phyloP scores from a whole-genome alignment of 2,888 invertebrate genomes.

The Lithodes maja region DNA sequence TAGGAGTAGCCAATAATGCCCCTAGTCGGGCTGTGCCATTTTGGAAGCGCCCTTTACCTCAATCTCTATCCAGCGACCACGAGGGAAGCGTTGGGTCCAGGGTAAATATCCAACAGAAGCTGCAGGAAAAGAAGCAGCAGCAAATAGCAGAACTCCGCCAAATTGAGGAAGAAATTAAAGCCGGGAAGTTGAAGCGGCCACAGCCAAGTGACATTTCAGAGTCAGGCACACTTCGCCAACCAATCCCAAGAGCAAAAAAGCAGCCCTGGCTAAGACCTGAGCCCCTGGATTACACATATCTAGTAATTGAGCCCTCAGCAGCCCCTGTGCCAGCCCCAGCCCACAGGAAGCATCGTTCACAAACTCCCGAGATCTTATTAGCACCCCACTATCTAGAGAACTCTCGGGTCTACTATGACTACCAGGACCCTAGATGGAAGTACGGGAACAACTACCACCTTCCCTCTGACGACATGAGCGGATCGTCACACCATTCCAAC shows the following conservation, averaged over 20 bases:
- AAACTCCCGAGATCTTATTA: slow-evolving; percentile 86
- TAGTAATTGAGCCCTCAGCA: slow-evolving; percentile 73
- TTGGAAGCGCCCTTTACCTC: slow-evolving; percentile 84
- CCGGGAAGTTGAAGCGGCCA: slow-evolving; percentile 80
- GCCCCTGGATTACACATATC: slow-evolving; percentile 76
- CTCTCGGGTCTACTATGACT: slow-evolving; percentile 77
- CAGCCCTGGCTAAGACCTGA: slow-evolving; percentile 79
- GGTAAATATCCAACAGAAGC: slow-evolving; percentile 89
- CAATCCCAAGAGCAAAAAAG: slow-evolving; percentile 83
- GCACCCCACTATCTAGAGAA: slow-evolving; percentile 83
- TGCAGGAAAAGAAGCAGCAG: slow-evolving; percentile 91
- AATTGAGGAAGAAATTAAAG: slow-evolving; percentile 90
- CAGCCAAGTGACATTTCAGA: slow-evolving; percentile 73
- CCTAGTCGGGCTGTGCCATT: slow-evolving; percentile 78
- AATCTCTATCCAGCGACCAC: slow-evolving; percentile 83
- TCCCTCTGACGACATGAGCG: slow-evolving; percentile 69
- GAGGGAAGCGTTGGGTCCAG: slow-evolving; percentile 86
- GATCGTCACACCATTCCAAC: slow-evolving; percentile 60
- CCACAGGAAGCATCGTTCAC: slow-evolving; percentile 77
- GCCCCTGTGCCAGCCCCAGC: slow-evolving; percentile 58
- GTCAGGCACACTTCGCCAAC: slow-evolving; percentile 78
- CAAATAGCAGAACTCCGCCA: slow-evolving; percentile 88
- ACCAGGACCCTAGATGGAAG: slow-evolving; percentile 77
- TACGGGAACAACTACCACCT: slow-evolving; percentile 71
- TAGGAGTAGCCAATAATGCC: slow-evolving; percentile 64